Base-by-base conservation (phyloP, 2,888 invertebrate genomes). In the Rugalucina vietnamica region DNA sequence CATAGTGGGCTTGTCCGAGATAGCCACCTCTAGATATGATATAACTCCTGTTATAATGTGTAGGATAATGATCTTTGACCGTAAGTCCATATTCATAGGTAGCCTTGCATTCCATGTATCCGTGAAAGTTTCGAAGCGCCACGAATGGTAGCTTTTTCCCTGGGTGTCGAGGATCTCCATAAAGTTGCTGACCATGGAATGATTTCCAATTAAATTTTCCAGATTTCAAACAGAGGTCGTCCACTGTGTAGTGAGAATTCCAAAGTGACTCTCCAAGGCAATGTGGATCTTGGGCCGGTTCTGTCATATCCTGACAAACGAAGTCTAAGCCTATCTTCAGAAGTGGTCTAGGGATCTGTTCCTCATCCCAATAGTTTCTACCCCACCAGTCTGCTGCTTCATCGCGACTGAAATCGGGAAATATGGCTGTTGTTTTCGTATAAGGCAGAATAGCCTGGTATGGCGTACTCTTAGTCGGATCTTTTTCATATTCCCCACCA, bases 281-380 rank as follows among this genome's bases (percentile, higher is more conserved):
- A 29, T 60, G 60, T 24, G 60, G 60, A 27, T 32, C 18, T 32
- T 29, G 27, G 18, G 60, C 24, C 8, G 60, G 60, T 32, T 3
- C 60, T 27, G 60, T 60, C 60, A 60, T 60, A 60, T 60, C 60
- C 60, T 60, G 60, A 27, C 60, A 60, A 4, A 60, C 60, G 18
- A 60, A 60, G 29, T 60, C 60, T 8, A 60, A 18, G 8, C 60
- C 60, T 5, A 29, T 60, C 60, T 60, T 60, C 3, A 60, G 60
- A 27, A 60, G 60, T 27, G 60, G 29, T 29, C 29, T 60, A 8
- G 24, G 60, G 29, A 60, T 21, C 18, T 60, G 60, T 29, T 60
- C 4, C 4, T 60, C 60, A 60, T 60, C 60, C 60, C 60, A 60
- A 32, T 60, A 60, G 18, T 60, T 60, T 60, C 29, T 60, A 18